Evolutionary conservation across 2,113 vertebrate genomes (phyloP).

Genomic region (Megaceryle maxima): DNA sequence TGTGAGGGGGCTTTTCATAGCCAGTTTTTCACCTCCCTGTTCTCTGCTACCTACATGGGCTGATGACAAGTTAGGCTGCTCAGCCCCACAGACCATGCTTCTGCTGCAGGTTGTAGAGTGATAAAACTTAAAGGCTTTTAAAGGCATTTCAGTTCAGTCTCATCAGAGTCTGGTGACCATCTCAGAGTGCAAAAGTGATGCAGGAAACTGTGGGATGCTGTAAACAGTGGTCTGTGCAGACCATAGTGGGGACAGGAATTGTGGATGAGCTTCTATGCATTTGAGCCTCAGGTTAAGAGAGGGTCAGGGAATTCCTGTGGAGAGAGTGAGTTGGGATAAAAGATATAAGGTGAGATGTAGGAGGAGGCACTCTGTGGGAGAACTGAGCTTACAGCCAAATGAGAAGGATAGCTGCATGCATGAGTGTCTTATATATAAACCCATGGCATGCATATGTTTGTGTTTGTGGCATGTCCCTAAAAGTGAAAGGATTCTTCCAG

Average conservation of each 20-base stretch:
- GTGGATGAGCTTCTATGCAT: accelerated
- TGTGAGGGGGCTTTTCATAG: neutral
- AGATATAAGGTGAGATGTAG: neutral
- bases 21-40: neutral
- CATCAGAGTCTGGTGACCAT: neutral
- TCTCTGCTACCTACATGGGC: neutral
- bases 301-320: neutral
- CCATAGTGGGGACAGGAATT: accelerated
- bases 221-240: neutral
- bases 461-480: neutral
- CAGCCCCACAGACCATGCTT: neutral
- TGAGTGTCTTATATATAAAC: neutral
- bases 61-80: neutral
- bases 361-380: neutral
- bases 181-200: accelerated
- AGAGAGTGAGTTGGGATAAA: neutral
- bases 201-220: neutral
- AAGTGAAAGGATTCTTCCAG: neutral
- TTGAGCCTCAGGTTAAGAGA: neutral
- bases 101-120: neutral
- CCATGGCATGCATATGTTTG: neutral
- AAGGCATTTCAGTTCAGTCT: neutral
- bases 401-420: neutral
- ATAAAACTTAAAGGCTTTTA: neutral
- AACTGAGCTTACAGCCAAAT: neutral